Evolutionary conservation across 2,113 vertebrate genomes (phyloP), one percentile per base, ranked within the genome.

Genomic region (Stigmatopora nigra): DNA sequence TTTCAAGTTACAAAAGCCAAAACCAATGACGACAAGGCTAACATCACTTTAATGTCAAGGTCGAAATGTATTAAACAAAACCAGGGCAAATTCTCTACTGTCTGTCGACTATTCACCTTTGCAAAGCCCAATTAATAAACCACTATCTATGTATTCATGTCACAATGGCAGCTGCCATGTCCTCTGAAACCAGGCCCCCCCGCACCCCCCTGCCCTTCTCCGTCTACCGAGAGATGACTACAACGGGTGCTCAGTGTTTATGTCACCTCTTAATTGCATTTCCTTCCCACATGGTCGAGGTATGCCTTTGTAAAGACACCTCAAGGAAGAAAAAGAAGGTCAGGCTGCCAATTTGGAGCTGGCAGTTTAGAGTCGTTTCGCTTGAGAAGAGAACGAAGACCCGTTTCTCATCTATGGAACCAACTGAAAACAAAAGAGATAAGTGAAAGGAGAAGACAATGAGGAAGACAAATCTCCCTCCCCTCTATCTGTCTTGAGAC

Each of bases 231-330:
- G 76, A 68, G 76, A 81, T 45, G 20, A 67, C 73, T 88, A 86
- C 83, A 85, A 83, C 65, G 79, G 70, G 84, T 81, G 78, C 83
- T 86, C 84, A 87, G 80, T 86, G 86, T 87, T 88, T 84, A 83
- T 89, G 88, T 89, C 86, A 88, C 84, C 84, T 86, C 84, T 84
- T 87, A 86, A 88, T 88, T 88, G 85, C 82, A 83, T 84, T 81
- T 78, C 61, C 68, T 61, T 48, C 47, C 44, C 79, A 80, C 81
- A 80, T 77, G 80, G 73, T 82, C 78, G 71, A 88, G 84, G 82
- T 80, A 83, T 76, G 78, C 79, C 77, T 84, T 88, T 87, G 82
- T 83, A 76, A 70, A 79, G 81, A 77, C 65, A 82, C 82, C 84
- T 80, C 67, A 41, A 84, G 82, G 79, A 88, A 86, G 79, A 82